Base-by-base conservation (phyloP, 35 echinoderm and acorn worm species). In the Apostichopus californicus region DNA sequence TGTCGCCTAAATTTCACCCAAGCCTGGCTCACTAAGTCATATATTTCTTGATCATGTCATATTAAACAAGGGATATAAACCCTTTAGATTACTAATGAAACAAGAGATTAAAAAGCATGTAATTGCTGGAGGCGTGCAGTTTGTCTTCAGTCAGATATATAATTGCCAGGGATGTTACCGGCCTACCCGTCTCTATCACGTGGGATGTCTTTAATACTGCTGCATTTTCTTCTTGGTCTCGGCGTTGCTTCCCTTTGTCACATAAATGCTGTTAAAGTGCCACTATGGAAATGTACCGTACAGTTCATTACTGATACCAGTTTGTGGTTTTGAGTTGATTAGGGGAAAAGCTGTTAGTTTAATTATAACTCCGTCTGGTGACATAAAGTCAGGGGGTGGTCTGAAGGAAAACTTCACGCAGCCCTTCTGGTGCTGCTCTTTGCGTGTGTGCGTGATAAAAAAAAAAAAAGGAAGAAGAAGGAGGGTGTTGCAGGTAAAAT, bases 281-380 rank as follows among this genome's bases (percentile, higher is more conserved):
- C 11, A 18, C 64, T 68, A 68, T 68, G 64, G 11, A 46, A 68
- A 10, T 11, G 5, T 80, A 80, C 78, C 78, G 12, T 24, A 12
- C 23, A 80, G 23, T 13, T 24, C 78, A 24, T 28, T 8, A 20
- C 78, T 17, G 78, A 28, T 24, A 80, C 78, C 22, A 80, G 12
- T 80, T 80, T 80, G 78, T 22, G 78, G 78, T 80, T 46, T 80
- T 34, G 23, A 24, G 22, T 80, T 80, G 78, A 80, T 80, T 80
- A 54, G 78, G 34, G 34, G 78, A 80, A 80, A 80, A 80, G 78
- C 78, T 80, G 78, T 80, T 80, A 80, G 78, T 80, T 80, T 80
- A 80, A 80, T 80, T 80, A 46, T 46, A 80, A 80, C 52, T 80
- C 5, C 22, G 78, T 24, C 52, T 54, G 78, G 22, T 80, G 22